Evolutionary conservation across 2,113 vertebrate genomes (phyloP), one percentile per base, ranked within the genome.

Genomic region (Sorex fumeus): DNA sequence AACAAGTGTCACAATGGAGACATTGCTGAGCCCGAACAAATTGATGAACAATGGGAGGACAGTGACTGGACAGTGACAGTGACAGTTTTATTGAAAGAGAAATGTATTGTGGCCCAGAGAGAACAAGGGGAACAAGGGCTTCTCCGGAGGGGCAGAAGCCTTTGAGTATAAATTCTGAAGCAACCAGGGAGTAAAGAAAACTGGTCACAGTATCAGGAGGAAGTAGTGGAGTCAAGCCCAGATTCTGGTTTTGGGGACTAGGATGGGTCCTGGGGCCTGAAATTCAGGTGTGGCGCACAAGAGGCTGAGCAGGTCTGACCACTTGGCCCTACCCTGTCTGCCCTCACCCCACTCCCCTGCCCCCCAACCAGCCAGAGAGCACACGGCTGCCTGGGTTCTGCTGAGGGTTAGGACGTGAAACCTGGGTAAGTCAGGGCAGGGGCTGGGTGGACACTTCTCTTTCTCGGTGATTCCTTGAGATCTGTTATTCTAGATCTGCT

Each of bases 221-320:
- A 92, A n/a, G 76, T 75, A 71, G 1, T 70, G 25, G 57, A 79
- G 18, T 83, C 9, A 90, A 67, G 34, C 77, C 80, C 43, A 27
- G n/a, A 11, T 70, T 83, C 62, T 45, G 32, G 36, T 77, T 70
- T 87, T n/a, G 23, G 47, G 64, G 50, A 76, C 72, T 60, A n/a
- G 74, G 80, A 80, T 80, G 67, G 80, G 50, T 86, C 34, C 66
- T 15, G 43, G 19, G 62, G 28, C 27, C 32, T 15, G 79, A 53
- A 69, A 81, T 86, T 57, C 60, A 47, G 40, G 69, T 45, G 50
- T 23, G 27, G 30, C 72, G 30, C 32, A 32, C 15, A 36, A 57
- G 67, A 34, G 3, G 27, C 8, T 60, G 28, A 83, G 70, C 90
- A 87, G 69, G 83, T 95, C 74, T 84, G 90, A 82, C 85, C 25